Evolutionary conservation across 2,113 vertebrate species (phyloP), one percentile per base, ranked within the genome.

Genomic region (Trichomycterus rosablanca): DNA sequence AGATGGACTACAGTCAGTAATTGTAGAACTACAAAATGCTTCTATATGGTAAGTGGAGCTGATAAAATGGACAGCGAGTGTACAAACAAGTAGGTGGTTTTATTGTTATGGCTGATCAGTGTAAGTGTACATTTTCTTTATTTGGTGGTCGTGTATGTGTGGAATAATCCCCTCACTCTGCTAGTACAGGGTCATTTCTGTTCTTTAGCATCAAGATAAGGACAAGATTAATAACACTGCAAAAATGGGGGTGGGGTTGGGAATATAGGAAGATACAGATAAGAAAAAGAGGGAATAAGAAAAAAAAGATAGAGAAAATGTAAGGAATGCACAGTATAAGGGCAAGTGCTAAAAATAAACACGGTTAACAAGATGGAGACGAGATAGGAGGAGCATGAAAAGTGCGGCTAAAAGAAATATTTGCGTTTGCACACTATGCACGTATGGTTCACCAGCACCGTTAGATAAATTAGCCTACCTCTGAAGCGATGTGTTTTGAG

Each of bases 171-270:
- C 12, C 51, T 57, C 52, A 43, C 58, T 61, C 26, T n/a, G n/a
- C 48, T 53, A 56, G 16, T 67, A 63, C 32, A 67, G 45, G 24
- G 50, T 59, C n/a, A 62, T 66, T 62, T 66, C 63, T 62, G 51
- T 50, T 37, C 54, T 16, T 16, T 66, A 34, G 26, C 37, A 71
- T 71, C 69, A 63, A 46, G 69, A 71, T 67, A 71, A 67, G 46
- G 63, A 50, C 30, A 67, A 67, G 59, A 72, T 63, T 58, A 67
- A 72, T 51, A 58, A 48, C 30, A 42, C 63, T 67, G 45, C 46
- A 49, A 48, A 58, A n/a, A 55, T n/a, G 3, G n/a, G 22, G 57
- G 22, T 48, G 24, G 42, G 46, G 46, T 37, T 46, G 15, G 10
- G 9, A 15, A 7, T 8, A 7, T 12, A 19, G 11, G 15, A 32